Percentiles rank a stretch among this genome's conserved stretches.
These are phyloP conservation scores for Manacus vitellinus DNA, from an alignment of 2,113 vertebrate genomes.

Conservation along the genomic window DNA sequence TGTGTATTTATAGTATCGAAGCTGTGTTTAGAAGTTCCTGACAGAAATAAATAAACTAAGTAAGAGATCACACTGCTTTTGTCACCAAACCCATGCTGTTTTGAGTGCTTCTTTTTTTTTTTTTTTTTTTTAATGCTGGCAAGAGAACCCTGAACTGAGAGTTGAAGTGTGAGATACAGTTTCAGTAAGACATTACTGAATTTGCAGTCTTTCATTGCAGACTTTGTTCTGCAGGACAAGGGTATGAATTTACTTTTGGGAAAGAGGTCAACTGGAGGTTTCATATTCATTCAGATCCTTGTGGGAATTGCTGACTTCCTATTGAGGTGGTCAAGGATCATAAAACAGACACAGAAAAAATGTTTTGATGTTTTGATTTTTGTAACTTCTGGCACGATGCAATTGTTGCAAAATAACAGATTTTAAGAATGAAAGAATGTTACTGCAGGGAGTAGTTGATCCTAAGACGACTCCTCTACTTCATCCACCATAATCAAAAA, in stretches of 20 bases:
- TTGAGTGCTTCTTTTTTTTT: neutral
- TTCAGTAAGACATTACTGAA: neutral
- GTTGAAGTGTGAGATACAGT: neutral
- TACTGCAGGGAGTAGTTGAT: neutral
- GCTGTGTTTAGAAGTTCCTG: conserved; percentile 2
- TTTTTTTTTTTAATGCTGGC: neutral
- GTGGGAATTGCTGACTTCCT: neutral
- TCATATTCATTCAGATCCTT: neutral
- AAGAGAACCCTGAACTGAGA: neutral
- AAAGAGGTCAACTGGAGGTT: neutral
- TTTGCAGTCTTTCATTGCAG: neutral
- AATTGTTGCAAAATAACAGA: neutral
- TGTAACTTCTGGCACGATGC: neutral
- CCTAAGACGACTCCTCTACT: neutral
- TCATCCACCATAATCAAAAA: neutral
- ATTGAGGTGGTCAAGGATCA: neutral
- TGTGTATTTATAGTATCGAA: conserved; percentile 1
- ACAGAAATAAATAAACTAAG: conserved; percentile 18
- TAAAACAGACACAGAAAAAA: neutral
- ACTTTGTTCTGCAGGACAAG: neutral
- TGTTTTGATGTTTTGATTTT: neutral
- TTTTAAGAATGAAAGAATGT: neutral
- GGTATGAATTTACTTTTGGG: neutral
- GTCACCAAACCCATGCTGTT: neutral
- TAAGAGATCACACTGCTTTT: neutral